A percentile compares a stretch with the other conserved stretches of the same genome.
Conservation (phyloP, 64 coral and sea anemone species). For the Trachythela sp. region DNA sequence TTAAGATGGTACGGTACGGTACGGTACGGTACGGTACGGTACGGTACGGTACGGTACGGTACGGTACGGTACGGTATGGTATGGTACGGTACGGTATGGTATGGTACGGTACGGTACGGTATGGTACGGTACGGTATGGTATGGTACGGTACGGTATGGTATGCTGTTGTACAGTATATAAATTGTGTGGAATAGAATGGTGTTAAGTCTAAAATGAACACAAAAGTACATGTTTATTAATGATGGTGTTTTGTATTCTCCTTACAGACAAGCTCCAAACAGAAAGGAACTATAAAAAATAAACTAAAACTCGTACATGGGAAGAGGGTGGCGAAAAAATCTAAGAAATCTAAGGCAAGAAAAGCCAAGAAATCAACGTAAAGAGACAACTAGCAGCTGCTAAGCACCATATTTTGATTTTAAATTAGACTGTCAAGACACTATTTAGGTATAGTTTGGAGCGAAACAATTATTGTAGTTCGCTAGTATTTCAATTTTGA, state of each 20-base stretch:
- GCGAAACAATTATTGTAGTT: constrained; percentile 1
- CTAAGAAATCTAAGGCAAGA: constrained; percentile 51
- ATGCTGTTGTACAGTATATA: too few relatives aligned
- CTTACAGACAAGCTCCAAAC: background rate
- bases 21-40: too few relatives aligned
- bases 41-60: too few relatives aligned
- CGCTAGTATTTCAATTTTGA: constrained; percentile 1
- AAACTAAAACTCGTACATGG: constrained; percentile 54
- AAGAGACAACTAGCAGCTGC: background rate
- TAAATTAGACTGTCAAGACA: background rate
- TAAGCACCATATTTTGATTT: background rate
- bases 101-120: too few relatives aligned
- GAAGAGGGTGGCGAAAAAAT: constrained; percentile 47
- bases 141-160: too few relatives aligned
- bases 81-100: too few relatives aligned
- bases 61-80: too few relatives aligned
- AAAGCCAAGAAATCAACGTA: constrained; percentile 28
- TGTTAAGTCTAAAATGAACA: background rate
- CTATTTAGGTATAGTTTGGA: background rate
- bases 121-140: too few relatives aligned
- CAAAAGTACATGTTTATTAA: background rate
- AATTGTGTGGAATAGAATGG: background rate
- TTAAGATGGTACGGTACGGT: too few relatives aligned
- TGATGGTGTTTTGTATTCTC: background rate
- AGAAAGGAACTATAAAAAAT: constrained; percentile 64